Evolutionary conservation across 2,888 invertebrate species (phyloP).

Genomic region (Chalcosyrphus nemorum): DNA sequence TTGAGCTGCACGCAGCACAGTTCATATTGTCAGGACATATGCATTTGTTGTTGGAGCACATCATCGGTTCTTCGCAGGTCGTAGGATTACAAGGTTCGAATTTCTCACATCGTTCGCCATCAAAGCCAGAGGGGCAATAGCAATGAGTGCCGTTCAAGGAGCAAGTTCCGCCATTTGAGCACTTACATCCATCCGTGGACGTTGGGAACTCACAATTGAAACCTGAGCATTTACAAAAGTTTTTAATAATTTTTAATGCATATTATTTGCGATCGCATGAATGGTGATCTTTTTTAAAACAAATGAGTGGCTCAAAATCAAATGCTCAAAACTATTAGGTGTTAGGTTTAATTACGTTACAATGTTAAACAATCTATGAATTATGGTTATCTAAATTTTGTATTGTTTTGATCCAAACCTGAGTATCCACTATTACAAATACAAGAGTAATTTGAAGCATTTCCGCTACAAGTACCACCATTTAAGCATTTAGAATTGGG

Average conservation of each 20-base stretch:
- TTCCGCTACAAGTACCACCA: conserved; percentile 87
- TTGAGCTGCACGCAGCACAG: conserved; percentile 84
- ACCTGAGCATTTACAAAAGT: conserved; percentile 75
- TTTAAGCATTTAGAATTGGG: conserved; percentile 86
- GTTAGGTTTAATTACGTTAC: conserved; percentile 38
- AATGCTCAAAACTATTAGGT: not conserved
- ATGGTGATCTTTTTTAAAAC: not conserved
- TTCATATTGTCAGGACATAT: conserved; percentile 81
- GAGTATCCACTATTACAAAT: conserved; percentile 87
- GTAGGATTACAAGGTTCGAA: conserved; percentile 78
- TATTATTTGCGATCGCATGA: not conserved
- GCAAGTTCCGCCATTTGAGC: conserved; percentile 81
- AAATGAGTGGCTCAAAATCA: not conserved
- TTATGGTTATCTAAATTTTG: conserved; percentile 12
- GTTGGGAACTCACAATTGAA: conserved; percentile 80
- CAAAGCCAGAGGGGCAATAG: conserved; percentile 80
- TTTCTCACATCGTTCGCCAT: conserved; percentile 80
- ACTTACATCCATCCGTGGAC: conserved; percentile 78
- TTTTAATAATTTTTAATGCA: not conserved
- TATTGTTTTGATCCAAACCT: conserved; percentile 82
- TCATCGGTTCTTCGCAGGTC: conserved; percentile 81
- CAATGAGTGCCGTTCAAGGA: conserved; percentile 80
- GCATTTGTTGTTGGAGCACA: conserved; percentile 80
- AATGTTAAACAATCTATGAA: conserved; percentile 5
- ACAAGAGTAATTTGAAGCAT: conserved; percentile 87